phyloP scores from a whole-genome alignment of 2,113 vertebrate species.

The Chaenogobius annularis region DNA sequence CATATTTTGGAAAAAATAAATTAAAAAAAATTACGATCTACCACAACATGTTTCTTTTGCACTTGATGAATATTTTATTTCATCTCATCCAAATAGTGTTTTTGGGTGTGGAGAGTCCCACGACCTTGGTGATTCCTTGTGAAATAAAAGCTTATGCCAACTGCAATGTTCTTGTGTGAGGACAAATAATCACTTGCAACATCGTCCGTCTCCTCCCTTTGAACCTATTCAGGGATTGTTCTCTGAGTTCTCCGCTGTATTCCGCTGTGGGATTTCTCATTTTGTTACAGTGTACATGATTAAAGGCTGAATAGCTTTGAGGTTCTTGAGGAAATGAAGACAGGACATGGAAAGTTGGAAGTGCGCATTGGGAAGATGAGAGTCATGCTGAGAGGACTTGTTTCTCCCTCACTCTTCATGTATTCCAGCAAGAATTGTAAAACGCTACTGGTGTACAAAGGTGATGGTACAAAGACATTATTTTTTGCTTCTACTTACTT shows the following conservation, averaged over 20 bases:
- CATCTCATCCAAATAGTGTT: not conserved
- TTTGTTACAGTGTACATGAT: slow-evolving; percentile 46
- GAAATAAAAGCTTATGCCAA: slow-evolving; percentile 14
- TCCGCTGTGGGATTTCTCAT: slow-evolving; percentile 38
- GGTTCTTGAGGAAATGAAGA: slow-evolving; percentile 25
- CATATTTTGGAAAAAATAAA: not conserved
- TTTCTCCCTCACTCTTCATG: slow-evolving; percentile 23
- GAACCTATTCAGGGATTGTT: slow-evolving; percentile 28
- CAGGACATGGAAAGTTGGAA: slow-evolving; percentile 29
- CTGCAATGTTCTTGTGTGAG: slow-evolving; percentile 28
- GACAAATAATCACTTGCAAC: slow-evolving; percentile 31
- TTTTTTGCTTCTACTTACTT: too few relatives aligned
- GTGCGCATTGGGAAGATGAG: slow-evolving; percentile 45
- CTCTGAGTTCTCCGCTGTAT: slow-evolving; percentile 28
- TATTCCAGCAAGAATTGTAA: not conserved
- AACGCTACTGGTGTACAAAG: not conserved
- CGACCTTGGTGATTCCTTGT: not conserved
- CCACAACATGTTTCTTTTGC: not conserved
- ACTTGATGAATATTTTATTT: not conserved
- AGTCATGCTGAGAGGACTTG: slow-evolving; percentile 42
- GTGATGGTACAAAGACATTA: not conserved
- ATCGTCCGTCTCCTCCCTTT: slow-evolving; percentile 20
- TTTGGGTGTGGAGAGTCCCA: not conserved
- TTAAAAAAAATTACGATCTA: too few relatives aligned
- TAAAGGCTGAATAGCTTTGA: slow-evolving; percentile 43